Base-by-base conservation (phyloP, 2,888 invertebrate species). In the Orthosia gothica region DNA sequence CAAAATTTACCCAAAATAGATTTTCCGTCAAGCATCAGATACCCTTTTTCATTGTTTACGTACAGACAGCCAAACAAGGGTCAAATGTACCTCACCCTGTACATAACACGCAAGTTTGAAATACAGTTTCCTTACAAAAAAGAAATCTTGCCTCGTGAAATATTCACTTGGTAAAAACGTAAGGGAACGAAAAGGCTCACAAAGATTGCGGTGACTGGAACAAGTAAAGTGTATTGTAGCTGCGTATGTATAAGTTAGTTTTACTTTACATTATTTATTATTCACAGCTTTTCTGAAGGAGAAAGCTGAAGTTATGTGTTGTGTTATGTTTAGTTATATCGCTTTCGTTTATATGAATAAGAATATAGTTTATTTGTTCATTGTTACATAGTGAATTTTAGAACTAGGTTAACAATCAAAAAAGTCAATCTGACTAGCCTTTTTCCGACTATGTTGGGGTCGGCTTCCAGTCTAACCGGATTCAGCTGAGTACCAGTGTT, bases 91-190 rank as follows among this genome's bases (percentile, higher is more conserved):
- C 20, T 16, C 83, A 71, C 0, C 66, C 84, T 64, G 71, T 83
- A 80, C 12, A 74, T 52, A 11, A 66, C 52, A 52, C 16, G 65
- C 63, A 62, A 69, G 73, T 85, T 83, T 82, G 85, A 82, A 64
- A 76, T 71, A 79, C 79, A 79, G 72, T 79, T 77, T 52, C 58
- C 18, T 3, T 65, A 80, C 68, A 66, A 83, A 81, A 79, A 83
- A 67, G 62, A 74, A 85, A 86, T 74, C 68, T 70, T 69, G 63
- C 54, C 66, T 87, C 55, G 18, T 86, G 67, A 86, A 86, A 83
- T 86, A 86, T 86, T 86, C 73, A 86, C 83, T 68, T 66, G 54
- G 70, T 67, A 83, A 83, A 82, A 76, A 78, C 67, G 85, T 71
- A 79, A 70, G 87, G 75, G 62, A 82, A 76, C n/a, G 78, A 71